Evolutionary conservation across 1,140 invertebrate species (phyloP).

Genomic region (Apolygus lucorum): DNA sequence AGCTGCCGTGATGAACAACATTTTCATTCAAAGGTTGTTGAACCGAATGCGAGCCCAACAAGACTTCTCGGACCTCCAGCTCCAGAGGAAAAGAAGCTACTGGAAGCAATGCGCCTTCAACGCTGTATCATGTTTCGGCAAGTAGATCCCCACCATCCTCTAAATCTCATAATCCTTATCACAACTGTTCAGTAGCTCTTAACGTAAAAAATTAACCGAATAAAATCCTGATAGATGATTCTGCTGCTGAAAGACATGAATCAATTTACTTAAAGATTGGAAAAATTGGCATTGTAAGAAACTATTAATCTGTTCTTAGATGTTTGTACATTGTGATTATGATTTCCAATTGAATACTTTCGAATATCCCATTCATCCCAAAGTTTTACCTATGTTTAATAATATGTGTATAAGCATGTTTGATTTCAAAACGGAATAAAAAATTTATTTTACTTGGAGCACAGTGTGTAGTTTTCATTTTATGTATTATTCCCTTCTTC

Average conservation of each 20-base stretch:
- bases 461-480: constrained; percentile 22
- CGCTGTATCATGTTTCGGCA: constrained; percentile 54
- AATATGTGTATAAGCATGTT: constrained; percentile 23
- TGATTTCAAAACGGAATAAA: constrained; percentile 17
- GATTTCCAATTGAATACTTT: no score
- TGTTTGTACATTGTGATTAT: no score
- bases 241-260: no score
- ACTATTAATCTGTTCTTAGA: no score
- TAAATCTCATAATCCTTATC: not conserved
- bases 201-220: no score
- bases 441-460: constrained; percentile 23
- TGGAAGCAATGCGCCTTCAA: constrained; percentile 59
- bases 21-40: constrained; percentile 48
- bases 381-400: no score
- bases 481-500: constrained; percentile 2
- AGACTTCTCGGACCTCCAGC: constrained; percentile 42
- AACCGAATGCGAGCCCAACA: constrained; percentile 44
- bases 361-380: no score
- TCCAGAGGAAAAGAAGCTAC: constrained; percentile 49
- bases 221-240: no score
- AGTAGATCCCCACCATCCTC: constrained; percentile 23
- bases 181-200: not conserved
- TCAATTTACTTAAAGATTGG: no score
- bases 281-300: no score
- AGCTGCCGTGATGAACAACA: constrained; percentile 46